A percentile compares a stretch with the other conserved stretches of the same genome.
These are phyloP conservation scores for roundworm (Caenorhabditis elegans) DNA, from an alignment of 1,140 invertebrate genomes.

Conservation along the genomic window DNA sequence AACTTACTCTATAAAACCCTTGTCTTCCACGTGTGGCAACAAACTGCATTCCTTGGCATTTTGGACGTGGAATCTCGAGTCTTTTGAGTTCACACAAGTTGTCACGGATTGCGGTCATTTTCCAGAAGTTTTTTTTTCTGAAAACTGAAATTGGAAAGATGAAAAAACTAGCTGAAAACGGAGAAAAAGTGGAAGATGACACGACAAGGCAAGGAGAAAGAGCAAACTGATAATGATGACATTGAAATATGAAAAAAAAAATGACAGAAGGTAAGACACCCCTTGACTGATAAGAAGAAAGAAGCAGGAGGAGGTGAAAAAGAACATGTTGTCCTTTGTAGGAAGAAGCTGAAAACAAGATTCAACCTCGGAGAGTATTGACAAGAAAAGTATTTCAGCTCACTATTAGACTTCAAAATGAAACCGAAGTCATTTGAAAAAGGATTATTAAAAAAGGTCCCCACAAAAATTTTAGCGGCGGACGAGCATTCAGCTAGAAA, in stretches of 20 bases:
- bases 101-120: slow-evolving; percentile 36
- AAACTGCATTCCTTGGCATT: slow-evolving; percentile 60
- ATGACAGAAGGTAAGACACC: no score
- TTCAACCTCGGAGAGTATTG: no score
- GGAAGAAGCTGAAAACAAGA: no score
- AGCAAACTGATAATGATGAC: no score
- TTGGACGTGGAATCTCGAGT: slow-evolving; percentile 61
- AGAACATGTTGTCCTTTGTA: not conserved
- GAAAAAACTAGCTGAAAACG: not conserved
- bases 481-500: no score
- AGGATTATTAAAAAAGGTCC: no score
- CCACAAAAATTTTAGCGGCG: no score
- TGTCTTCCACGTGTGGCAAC: slow-evolving; percentile 56
- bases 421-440: no score
- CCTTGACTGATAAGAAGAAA: slow-evolving; percentile 1
- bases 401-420: no score
- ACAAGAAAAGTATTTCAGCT: no score
- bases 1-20: slow-evolving; percentile 61
- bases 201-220: no score
- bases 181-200: not conserved
- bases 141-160: not conserved
- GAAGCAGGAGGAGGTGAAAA: not conserved
- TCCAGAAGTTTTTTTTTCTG: not conserved
- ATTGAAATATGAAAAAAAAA: slow-evolving; percentile 1
- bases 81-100: slow-evolving; percentile 45